Conservation (phyloP, 2,888 invertebrate species). For the Eulithis prunata region DNA sequence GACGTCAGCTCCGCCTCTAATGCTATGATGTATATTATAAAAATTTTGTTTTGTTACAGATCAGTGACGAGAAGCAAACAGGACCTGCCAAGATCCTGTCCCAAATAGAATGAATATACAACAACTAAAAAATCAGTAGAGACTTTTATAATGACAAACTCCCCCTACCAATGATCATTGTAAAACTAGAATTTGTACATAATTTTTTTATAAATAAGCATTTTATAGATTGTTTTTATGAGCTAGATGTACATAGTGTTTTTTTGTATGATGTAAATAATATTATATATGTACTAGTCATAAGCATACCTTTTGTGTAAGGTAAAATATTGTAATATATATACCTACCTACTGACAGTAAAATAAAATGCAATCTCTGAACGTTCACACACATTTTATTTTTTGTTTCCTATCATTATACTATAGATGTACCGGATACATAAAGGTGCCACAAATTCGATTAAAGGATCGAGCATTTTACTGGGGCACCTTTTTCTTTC, state of each 20-base stretch:
- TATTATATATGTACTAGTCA: conserved; percentile 56
- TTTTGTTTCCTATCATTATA: not conserved
- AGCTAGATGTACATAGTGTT: conserved; percentile 52
- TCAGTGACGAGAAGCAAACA: conserved; percentile 1
- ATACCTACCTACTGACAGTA: conserved; percentile 43
- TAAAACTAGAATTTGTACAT: conserved; percentile 5
- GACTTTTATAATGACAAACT: conserved; percentile 2
- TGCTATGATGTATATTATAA: not conserved
- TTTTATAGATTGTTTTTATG: conserved; percentile 52
- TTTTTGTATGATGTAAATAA: conserved; percentile 64
- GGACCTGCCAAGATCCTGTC: no score
- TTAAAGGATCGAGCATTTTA: no score
- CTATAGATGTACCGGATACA: no score
- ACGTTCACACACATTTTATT: not conserved
- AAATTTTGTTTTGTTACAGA: conserved; percentile 19
- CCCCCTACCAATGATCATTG: not conserved
- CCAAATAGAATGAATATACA: no score
- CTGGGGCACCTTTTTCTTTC: no score
- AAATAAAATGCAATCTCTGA: conserved; percentile 44
- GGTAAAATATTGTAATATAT: conserved; percentile 59
- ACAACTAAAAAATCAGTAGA: not conserved
- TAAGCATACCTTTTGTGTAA: conserved; percentile 62
- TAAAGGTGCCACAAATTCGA: no score
- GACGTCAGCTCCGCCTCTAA: no score
- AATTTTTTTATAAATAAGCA: conserved; percentile 10